Base-by-base conservation (phyloP, 2,113 vertebrate genomes). In the Eclectus roratus region DNA sequence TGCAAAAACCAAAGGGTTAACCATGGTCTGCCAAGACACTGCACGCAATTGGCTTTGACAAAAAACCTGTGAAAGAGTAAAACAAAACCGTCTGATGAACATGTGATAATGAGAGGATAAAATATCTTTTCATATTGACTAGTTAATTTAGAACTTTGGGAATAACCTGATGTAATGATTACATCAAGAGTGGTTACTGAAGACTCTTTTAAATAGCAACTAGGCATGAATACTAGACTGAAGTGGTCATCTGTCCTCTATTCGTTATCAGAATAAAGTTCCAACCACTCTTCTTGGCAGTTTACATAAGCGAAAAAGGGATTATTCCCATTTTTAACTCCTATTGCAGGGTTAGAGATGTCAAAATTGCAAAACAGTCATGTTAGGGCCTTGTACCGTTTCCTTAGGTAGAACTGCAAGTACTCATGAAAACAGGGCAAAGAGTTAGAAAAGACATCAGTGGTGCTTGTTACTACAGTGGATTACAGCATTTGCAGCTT, bases 401-500 rank as follows among this genome's bases (percentile, higher is more conserved):
- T 87, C 89, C 97, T 76, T 89, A 80, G 81, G 68, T 17, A 95
- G 79, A 94, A 92, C 72, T 73, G 88, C 77, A 63, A 86, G 96
- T 69, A 72, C 68, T 74, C 12, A 46, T 28, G 73, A 89, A 80
- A 94, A 95, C 39, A 47, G 61, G 76, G 64, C 19, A 29, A 35
- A 25, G 50, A 70, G 56, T 79, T 53, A 88, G 80, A 87, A 61
- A 58, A 93, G 73, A 83, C 94, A 91, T 5, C 18, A 31, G 85
- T 31, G 41, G 17, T 56, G 95, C 94, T 88, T 29, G 72, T 65
- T 93, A 92, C 87, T 87, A 77, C n/a, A 69, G 91, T 84, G 92
- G 95, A 55, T 89, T 97, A 94, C 50, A 96, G 90, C 71, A 14
- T 78, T 82, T 84, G 85, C 94, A 80, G 90, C 96, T 96, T 88